These are phyloP conservation scores for Trichopria drosophilae DNA, from an alignment of 2,888 invertebrate genomes.

Conservation along the genomic window DNA sequence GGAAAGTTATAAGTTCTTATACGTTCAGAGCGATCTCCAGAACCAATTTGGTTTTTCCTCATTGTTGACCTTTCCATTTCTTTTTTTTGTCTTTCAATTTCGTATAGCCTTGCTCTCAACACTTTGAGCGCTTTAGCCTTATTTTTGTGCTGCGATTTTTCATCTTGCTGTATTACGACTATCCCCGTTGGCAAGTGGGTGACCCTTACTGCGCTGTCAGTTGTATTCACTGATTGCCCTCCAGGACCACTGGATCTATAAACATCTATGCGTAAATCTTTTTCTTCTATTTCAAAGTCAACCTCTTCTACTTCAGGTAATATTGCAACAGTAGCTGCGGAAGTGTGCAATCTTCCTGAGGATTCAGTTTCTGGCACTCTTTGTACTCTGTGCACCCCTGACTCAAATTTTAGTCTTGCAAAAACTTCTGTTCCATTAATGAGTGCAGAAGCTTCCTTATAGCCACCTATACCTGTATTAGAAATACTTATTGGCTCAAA, in stretches of 20 bases:
- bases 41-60: constrained; percentile 11
- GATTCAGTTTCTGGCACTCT: constrained; percentile 24
- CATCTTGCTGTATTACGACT: constrained; percentile 20
- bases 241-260: constrained; percentile 23
- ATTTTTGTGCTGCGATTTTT: constrained; percentile 24
- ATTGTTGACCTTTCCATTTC: constrained; percentile 5
- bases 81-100: constrained; percentile 12
- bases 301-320: constrained; percentile 24
- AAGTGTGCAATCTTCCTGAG: constrained; percentile 22
- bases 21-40: constrained; percentile 21
- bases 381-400: constrained; percentile 25
- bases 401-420: constrained; percentile 25
- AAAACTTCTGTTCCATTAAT: constrained; percentile 21
- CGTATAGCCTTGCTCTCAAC: constrained; percentile 16
- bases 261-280: constrained; percentile 23
- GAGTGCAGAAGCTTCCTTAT: constrained; percentile 14
- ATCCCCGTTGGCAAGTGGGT: constrained; percentile 28
- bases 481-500: constrained; percentile 12
- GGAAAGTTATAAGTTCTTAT: constrained; percentile 27
- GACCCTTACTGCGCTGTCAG: constrained; percentile 24
- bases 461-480: constrained; percentile 20
- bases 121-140: constrained; percentile 12
- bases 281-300: constrained; percentile 20
- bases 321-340: constrained; percentile 21
- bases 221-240: constrained; percentile 28